Evolutionary conservation across 2,113 vertebrate genomes (phyloP).

Genomic region (Pomatorhinus ruficollis): DNA sequence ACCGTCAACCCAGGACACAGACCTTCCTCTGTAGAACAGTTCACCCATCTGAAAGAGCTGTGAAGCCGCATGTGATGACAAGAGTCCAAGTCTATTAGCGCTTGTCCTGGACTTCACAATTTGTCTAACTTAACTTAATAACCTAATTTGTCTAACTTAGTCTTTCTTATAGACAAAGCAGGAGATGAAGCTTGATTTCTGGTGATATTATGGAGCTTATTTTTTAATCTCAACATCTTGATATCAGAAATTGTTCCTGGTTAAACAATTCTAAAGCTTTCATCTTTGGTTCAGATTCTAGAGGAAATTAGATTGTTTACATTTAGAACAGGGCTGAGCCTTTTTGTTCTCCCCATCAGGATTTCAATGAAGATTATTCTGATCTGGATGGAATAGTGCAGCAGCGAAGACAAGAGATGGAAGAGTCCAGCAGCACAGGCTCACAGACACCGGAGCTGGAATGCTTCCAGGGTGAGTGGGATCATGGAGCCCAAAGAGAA

Average conservation of each 20-base stretch:
- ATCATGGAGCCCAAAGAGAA: background rate
- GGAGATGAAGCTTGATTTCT: background rate
- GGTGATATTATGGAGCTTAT: background rate
- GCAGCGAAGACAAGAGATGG: slow-evolving; percentile 77
- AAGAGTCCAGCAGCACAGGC: slow-evolving; percentile 91
- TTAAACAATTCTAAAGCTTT: background rate
- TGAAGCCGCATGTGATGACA: background rate
- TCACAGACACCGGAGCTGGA: slow-evolving; percentile 87
- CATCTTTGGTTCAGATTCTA: background rate
- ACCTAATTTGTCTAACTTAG: background rate
- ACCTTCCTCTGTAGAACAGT: background rate
- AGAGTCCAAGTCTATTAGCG: background rate
- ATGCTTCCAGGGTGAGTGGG: slow-evolving; percentile 81
- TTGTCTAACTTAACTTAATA: background rate
- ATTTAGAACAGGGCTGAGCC: background rate
- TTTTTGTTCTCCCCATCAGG: slow-evolving; percentile 64
- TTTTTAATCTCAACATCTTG: background rate
- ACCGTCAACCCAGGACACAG: too few relatives aligned
- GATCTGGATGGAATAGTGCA: slow-evolving; percentile 81
- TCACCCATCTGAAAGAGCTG: background rate
- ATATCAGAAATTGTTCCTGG: background rate
- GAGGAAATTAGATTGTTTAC: background rate
- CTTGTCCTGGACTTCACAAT: background rate
- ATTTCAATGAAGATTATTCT: slow-evolving; percentile 81
- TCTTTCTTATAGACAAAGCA: background rate